Percentiles rank a stretch among this genome's conserved stretches.
Evolutionary conservation across 1,140 invertebrate genomes (phyloP).

Genomic region (Patella vulgata): DNA sequence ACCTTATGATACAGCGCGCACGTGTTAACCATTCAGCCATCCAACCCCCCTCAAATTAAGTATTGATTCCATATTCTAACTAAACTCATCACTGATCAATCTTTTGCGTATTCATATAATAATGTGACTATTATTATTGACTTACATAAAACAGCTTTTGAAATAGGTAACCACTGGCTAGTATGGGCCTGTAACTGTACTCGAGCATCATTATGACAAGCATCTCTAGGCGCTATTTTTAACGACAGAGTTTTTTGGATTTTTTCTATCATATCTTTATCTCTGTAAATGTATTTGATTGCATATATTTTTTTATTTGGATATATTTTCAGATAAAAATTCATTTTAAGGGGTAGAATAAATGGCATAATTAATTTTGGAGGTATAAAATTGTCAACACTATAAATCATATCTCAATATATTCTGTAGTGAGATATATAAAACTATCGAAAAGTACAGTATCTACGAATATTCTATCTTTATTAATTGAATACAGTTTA

Average conservation of each 20-base stretch:
- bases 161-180: slow-evolving; percentile 90
- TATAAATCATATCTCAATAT: slow-evolving; percentile 5
- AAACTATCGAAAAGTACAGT: too few species aligned
- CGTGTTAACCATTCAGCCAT: too few species aligned
- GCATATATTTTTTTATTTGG: neutral
- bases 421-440: too few species aligned
- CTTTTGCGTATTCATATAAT: too few species aligned
- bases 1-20: too few species aligned
- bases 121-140: neutral
- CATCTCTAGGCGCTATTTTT: slow-evolving; percentile 80
- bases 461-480: too few species aligned
- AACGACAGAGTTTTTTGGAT: slow-evolving; percentile 86
- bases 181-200: slow-evolving; percentile 83
- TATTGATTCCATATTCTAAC: too few species aligned
- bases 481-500: too few species aligned
- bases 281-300: slow-evolving; percentile 67
- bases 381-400: neutral
- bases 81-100: too few species aligned
- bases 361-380: neutral
- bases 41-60: too few species aligned
- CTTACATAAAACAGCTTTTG: slow-evolving; percentile 77
- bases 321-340: neutral
- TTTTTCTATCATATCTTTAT: slow-evolving; percentile 82
- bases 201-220: slow-evolving; percentile 81
- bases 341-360: neutral